Evolutionary conservation across 2,113 vertebrate species (phyloP), one percentile per base, ranked within the genome.

Genomic region (Chelonoidis abingdonii): DNA sequence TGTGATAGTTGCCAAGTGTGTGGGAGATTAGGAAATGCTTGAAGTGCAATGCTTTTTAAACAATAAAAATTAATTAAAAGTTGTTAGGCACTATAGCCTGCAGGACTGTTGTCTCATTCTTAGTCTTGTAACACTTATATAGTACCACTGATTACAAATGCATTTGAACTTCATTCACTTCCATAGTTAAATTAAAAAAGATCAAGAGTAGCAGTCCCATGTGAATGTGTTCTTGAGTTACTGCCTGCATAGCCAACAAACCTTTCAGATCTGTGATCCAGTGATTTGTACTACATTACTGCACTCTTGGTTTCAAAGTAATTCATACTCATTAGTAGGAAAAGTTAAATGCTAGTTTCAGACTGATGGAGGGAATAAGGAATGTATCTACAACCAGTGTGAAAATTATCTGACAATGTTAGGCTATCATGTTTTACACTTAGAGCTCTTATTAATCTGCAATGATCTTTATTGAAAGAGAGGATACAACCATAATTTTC

Each of bases 21-120:
- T 79, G 31, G 81, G 76, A 87, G 76, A 76, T 59, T n/a, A 96
- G 93, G 94, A 97, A 97, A 91, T 96, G 87, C 95, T 93, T 89
- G 95, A 96, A 97, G 95, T 92, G 84, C 47, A 84, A 8, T 53
- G 24, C 50, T 93, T 94, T 87, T 80, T 78, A 87, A 88, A 88
- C 89, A 96, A 94, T 75, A 52, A 75, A 82, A 95, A 53, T 94
- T 27, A 94, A 94, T 92, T 80, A 87, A 92, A 96, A 93, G 87
- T 90, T 5, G 52, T 8, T 53, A 62, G 35, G n/a, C 25, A 90
- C 89, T 91, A 91, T 84, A 93, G 83, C 81, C 19, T 94, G 93
- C 56, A 52, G 86, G 19, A n/a, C 80, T 93, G 4, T 5, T 44
- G 35, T 86, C 19, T 80, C 96, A 13, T 86, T 95, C 95, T 93